These are phyloP conservation scores for Dasypus novemcinctus DNA, from an alignment of 2,113 vertebrate species.

Conservation along the genomic window DNA sequence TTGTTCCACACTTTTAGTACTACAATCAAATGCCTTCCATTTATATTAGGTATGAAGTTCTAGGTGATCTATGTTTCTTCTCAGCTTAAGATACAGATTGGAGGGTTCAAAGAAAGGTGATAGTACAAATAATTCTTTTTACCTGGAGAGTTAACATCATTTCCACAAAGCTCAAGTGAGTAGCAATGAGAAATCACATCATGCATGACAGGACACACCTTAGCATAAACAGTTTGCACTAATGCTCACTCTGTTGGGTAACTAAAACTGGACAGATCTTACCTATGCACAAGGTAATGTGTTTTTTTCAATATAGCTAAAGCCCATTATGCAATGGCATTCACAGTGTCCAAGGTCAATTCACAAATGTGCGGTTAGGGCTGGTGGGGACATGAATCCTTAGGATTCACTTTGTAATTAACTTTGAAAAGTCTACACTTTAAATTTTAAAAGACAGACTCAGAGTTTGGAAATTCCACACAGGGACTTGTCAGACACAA, in stretches of 20 bases:
- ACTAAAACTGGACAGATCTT: background rate
- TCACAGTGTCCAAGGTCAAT: background rate
- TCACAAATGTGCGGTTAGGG: background rate
- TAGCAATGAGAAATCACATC: background rate
- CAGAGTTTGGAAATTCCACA: background rate
- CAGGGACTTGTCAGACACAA: background rate
- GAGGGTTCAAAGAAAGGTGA: slow-evolving; percentile 39
- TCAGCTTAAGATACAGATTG: slow-evolving; percentile 15
- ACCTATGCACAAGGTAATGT: background rate
- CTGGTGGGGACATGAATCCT: background rate
- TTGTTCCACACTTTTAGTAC: slow-evolving; percentile 22
- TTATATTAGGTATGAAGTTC: slow-evolving; percentile 31
- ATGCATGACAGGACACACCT: background rate
- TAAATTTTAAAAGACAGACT: background rate
- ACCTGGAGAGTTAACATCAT: background rate
- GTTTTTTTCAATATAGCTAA: background rate
- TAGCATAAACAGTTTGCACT: background rate
- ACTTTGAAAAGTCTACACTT: background rate
- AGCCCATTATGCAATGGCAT: background rate
- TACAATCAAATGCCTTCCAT: slow-evolving; percentile 34
- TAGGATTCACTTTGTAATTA: background rate
- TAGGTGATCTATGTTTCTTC: background rate
- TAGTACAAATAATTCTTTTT: background rate
- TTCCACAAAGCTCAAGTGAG: background rate
- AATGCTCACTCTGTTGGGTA: background rate